phyloP scores from a whole-genome alignment of 2,888 invertebrate genomes.

The Blera fallax region DNA sequence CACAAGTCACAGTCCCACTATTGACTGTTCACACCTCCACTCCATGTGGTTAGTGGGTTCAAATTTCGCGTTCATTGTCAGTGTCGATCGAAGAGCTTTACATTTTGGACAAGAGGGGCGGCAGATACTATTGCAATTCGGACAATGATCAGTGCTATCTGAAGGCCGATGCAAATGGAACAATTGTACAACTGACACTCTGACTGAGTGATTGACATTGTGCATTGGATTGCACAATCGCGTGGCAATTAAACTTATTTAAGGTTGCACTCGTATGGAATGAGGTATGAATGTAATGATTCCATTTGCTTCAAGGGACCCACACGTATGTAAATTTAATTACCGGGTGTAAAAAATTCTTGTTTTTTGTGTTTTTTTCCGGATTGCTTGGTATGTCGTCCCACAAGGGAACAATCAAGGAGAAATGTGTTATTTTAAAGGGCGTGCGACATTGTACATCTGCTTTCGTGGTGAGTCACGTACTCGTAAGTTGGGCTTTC shows the following conservation, averaged over 20 bases:
- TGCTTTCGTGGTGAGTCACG: not conserved
- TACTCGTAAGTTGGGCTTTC: not conserved
- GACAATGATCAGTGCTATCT: not conserved
- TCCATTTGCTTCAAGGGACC: slow-evolving; percentile 33
- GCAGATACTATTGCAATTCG: slow-evolving; percentile 11
- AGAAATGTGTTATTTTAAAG: not conserved
- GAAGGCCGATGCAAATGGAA: slow-evolving; percentile 39
- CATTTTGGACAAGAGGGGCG: not conserved
- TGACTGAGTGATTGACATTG: slow-evolving; percentile 46
- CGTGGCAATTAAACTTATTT: slow-evolving; percentile 29
- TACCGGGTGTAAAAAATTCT: slow-evolving; percentile 2
- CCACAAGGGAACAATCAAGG: slow-evolving; percentile 31
- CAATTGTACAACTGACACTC: not conserved
- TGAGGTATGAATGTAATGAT: slow-evolving; percentile 27
- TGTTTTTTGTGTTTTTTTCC: slow-evolving; percentile 48
- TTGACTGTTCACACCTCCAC: slow-evolving; percentile 33
- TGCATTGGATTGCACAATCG: slow-evolving; percentile 37
- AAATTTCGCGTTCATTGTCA: slow-evolving; percentile 64
- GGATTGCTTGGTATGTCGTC: slow-evolving; percentile 18
- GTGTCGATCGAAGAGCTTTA: slow-evolving; percentile 36
- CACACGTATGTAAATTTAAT: slow-evolving; percentile 66
- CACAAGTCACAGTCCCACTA: not conserved
- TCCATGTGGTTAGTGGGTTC: slow-evolving; percentile 19
- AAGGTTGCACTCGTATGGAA: slow-evolving; percentile 13
- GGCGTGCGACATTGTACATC: slow-evolving; percentile 7